Base-by-base conservation (phyloP, 2,888 invertebrate genomes). In the Drosophila rubida region DNA sequence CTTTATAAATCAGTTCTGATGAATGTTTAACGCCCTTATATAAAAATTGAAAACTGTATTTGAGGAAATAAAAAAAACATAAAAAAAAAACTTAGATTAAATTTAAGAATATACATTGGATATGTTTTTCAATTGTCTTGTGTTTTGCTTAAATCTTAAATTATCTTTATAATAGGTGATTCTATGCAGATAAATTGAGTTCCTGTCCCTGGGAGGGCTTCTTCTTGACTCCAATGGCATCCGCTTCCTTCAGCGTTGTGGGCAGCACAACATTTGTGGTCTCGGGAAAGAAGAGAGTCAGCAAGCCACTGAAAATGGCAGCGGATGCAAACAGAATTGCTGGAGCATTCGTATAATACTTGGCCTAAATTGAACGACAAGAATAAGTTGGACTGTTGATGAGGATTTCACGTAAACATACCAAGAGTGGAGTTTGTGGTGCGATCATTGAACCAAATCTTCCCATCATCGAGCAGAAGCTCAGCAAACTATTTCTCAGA, bases 401-500 rank as follows among this genome's bases (percentile, higher is more conserved):
- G 6, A 9, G 9, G 7, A n/a, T 37, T 2, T 35, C 8, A 11
- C 4, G 2, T 11, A 0, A 1, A 62, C 73, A 78, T 74, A 89
- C 91, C 78, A 95, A 90, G 16, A 95, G 92, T 7, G 95, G 95
- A 25, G 95, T 94, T 90, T 95, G 95, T 42, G 95, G 95, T 37
- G 95, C 95, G 49, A 95, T 89, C 88, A 95, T 94, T 45, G 95
- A 94, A 22, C 95, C 95, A 66, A 95, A 72, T 44, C 95, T 92
- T 50, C 95, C 95, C 79, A 95, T 93, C 92, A 95, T 95, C 46
- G 95, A 95, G 90, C 95, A 95, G 55, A 94, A 94, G 27, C 94
- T 94, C 50, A 95, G 93, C 72, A 95, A 92, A n/a, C 95, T 94
- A 87, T 94, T 94, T 71, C 95, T 93, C 58, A 94, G 90, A 64